Evolutionary conservation across 2,797 vertebrate genomes (phyloP), one percentile per base, ranked within the genome.

Genomic region (Yasuhikotakia modesta): DNA sequence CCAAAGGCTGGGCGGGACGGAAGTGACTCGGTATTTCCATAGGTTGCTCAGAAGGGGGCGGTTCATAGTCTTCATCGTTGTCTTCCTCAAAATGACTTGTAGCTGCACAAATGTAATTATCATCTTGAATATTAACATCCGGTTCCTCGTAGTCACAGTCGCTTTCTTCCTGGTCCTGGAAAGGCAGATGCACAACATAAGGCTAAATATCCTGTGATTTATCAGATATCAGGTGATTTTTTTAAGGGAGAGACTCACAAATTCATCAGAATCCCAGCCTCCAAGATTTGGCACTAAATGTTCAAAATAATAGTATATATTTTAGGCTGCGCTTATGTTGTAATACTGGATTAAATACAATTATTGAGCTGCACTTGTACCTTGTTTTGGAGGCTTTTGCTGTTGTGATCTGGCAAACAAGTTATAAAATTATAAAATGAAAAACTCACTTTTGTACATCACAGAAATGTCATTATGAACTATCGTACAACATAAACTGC

Each of bases 121-220:
- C 91, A 5, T 35, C 76, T 35, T 0, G 86, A 0, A 85, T 81
- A 2, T 86, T 85, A 0, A 89, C 82, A 0, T 92, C 92, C 0
- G 96, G 96, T 73, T 92, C 93, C 88, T 96, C 96, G 0, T 98
- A 98, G 86, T 97, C 96, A 32, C 95, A 93, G 0, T 95, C 95
- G 0, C 91, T 90, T n/a, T 60, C 69, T 0, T 96, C 93, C 82
- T 95, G 85, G 78, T 78, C 65, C 75, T 74, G 16, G 10, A 48
- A 55, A 70, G 35, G 8, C 8, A 39, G 22, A 58, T 32, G 5
- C 10, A 5, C 13, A 67, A 17, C n/a, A 19, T 11, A 8, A 35
- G 35, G 27, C 2, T 43, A 8, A 64, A 35, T 17, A 13, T 5
- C 13, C 2, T 8, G n/a, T n/a, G n/a, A n/a, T n/a, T n/a, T n/a